phyloP scores from a whole-genome alignment of 2,888 invertebrate species.

The Scaptomyza tumidula region DNA sequence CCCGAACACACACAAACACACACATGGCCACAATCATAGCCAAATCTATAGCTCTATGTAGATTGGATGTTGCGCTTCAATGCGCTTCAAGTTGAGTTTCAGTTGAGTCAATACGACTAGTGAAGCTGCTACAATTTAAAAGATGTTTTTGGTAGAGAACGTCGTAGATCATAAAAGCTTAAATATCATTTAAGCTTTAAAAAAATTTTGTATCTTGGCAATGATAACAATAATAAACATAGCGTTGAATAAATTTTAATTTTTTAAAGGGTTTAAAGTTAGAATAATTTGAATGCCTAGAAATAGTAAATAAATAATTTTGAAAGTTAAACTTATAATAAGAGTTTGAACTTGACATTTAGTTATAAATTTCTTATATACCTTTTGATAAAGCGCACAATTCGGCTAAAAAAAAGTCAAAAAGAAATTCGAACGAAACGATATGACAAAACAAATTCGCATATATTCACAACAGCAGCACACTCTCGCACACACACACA shows the following conservation, averaged over 20 bases:
- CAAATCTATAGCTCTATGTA: constrained; percentile 67
- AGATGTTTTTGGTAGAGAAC: too few relatives aligned
- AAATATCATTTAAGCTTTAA: too few relatives aligned
- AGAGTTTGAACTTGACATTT: too few relatives aligned
- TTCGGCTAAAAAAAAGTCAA: constrained; percentile 22
- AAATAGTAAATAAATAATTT: too few relatives aligned
- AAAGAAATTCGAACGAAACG: constrained; percentile 50
- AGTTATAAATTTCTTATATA: background rate
- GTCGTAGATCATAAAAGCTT: too few relatives aligned
- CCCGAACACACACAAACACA: constrained; percentile 26
- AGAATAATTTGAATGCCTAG: too few relatives aligned
- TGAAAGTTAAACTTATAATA: too few relatives aligned
- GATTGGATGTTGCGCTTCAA: constrained; percentile 75
- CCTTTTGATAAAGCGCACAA: constrained; percentile 9
- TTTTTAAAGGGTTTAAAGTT: too few relatives aligned
- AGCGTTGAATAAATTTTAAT: too few relatives aligned
- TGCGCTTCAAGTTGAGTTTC: constrained; percentile 49
- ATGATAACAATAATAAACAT: too few relatives aligned
- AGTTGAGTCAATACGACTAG: constrained; percentile 3
- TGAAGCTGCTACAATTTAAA: constrained; percentile 15
- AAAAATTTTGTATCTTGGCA: too few relatives aligned
- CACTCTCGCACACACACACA: constrained; percentile 28
- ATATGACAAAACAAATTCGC: constrained; percentile 81
- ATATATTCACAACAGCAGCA: constrained; percentile 73
- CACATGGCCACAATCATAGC: constrained; percentile 52